A percentile compares a stretch with the other conserved stretches of the same genome.
phyloP scores from a whole-genome alignment of 2,113 vertebrate genomes.

The Perognathus longimembris region DNA sequence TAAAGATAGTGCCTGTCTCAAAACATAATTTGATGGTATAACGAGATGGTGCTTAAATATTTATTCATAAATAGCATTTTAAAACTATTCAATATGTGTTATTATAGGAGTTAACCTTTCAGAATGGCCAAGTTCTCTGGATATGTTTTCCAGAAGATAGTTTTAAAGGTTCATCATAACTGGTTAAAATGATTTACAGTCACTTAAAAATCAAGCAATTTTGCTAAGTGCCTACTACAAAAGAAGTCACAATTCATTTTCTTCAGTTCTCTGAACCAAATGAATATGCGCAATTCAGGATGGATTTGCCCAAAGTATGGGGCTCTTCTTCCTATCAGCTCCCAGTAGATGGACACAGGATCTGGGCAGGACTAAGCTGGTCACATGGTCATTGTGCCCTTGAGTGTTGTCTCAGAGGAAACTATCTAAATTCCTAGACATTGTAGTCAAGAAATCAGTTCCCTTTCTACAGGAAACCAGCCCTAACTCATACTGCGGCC shows the following conservation, averaged over 20 bases:
- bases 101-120: background rate
- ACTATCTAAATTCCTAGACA: background rate
- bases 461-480: background rate
- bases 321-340: background rate
- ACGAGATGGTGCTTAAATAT: background rate
- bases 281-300: background rate
- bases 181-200: no score
- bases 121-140: background rate
- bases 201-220: background rate
- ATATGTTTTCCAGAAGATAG: background rate
- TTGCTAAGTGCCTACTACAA: background rate
- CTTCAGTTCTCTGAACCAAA: background rate
- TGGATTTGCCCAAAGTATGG: background rate
- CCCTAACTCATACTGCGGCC: background rate
- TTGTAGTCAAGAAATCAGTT: background rate
- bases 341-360: background rate
- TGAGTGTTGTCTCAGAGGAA: background rate
- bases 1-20: background rate
- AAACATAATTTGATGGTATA: background rate
- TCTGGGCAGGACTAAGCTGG: background rate
- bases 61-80: background rate
- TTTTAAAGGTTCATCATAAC: no score
- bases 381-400: background rate
- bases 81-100: background rate
- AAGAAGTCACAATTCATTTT: background rate